Evolutionary conservation across 1,140 invertebrate species (phyloP), one percentile per base, ranked within the genome.

Genomic region (Muscidifurax raptorellus): DNA sequence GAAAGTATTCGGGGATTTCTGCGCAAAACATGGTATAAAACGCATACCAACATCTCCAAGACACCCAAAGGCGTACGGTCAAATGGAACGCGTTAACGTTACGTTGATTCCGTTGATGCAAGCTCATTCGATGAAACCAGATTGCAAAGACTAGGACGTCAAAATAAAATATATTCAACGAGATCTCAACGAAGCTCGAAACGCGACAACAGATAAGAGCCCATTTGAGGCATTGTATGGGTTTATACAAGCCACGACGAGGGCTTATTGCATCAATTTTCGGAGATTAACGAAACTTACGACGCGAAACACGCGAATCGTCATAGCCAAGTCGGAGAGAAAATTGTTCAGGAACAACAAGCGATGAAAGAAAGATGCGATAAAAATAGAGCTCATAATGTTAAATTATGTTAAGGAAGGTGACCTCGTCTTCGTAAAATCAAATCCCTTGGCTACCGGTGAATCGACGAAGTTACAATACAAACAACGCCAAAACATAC

Each of bases 381-480:
- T 74, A 30, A 69, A 47, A 30, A 47, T n/a, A 27, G 85, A 79
- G 13, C 75, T 0, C 66, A 36, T 2, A 86, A 86, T 67, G 67
- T 86, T 6, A 85, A 81, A 40, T 87, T n/a, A n/a, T n/a, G n/a
- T 86, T 67, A 13, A 85, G 0, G 59, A 80, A 27, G 88, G 87
- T 18, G 88, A 89, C 52, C 81, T 89, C 25, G 87, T 89, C 7
- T 86, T 85, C 25, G 69, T 90, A 13, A 72, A 80, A 66, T 52
- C 80, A 30, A 85, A 82, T 22, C 78, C 80, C 0, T 28, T 69
- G 0, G 32, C 86, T 1, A 88, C 87, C 0, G 87, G 88, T 0
- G 86, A 85, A 15, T 88, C 87, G 15, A 87, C 86, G 0, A 89
- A 89, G 72, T 79, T 89, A 40, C 84, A 87, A 36, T 0, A 27